Percentiles rank a stretch among this genome's conserved stretches.
These are phyloP conservation scores for Neomorphus geoffroyi DNA, from an alignment of 2,797 vertebrate species.

Conservation along the genomic window DNA sequence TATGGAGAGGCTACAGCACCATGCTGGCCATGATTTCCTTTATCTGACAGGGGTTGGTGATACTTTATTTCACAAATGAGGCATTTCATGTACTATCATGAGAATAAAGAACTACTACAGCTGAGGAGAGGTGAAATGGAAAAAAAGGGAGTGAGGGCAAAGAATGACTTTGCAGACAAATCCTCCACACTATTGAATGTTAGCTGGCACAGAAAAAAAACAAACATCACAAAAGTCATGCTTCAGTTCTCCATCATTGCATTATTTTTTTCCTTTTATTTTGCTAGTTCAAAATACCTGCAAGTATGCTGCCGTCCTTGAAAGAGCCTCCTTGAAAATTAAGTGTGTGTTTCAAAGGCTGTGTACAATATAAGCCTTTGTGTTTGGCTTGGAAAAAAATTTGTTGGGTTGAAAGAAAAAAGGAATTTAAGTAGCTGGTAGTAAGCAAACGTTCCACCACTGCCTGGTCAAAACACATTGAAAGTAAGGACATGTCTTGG, in stretches of 20 bases:
- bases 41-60: background rate
- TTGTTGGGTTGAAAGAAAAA: constrained; percentile 1
- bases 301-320: constrained; percentile 18
- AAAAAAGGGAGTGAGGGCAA: background rate
- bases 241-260: constrained; percentile 22
- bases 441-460: background rate
- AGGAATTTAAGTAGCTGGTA: background rate
- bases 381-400: constrained; percentile 29
- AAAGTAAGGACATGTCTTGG: background rate
- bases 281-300: constrained; percentile 15
- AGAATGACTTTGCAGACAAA: constrained; percentile 26
- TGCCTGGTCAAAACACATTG: background rate
- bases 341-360: constrained; percentile 25
- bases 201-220: constrained; percentile 8
- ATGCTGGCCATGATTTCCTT: background rate
- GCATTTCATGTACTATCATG: background rate
- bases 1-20: background rate
- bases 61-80: constrained; percentile 29
- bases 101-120: background rate
- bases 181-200: constrained; percentile 11
- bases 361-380: constrained; percentile 1
- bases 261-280: constrained; percentile 43
- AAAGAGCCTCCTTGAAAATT: constrained; percentile 35
- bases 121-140: background rate
- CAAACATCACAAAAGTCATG: constrained; percentile 44